Evolutionary conservation across 2,113 vertebrate genomes (phyloP).

Genomic region (Synchiropus splendidus): DNA sequence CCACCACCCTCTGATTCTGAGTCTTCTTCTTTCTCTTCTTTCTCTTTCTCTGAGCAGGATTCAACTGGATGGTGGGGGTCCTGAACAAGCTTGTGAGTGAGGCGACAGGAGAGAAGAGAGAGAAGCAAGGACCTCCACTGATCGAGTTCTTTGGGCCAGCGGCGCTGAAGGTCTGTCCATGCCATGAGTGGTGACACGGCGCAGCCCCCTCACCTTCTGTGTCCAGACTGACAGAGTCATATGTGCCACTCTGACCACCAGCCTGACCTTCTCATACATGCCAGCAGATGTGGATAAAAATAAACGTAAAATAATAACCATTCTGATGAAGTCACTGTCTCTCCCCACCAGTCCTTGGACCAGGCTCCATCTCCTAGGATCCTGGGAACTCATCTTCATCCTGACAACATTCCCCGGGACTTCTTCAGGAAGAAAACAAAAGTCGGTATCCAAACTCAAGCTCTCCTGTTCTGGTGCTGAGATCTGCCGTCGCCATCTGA

Average conservation of each 20-base stretch:
- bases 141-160: slow-evolving; percentile 52
- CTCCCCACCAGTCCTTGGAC: slow-evolving; percentile 31
- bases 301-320: too few relatives aligned
- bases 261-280: too few relatives aligned
- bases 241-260: too few relatives aligned
- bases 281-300: too few relatives aligned
- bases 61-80: slow-evolving; percentile 61
- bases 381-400: slow-evolving; percentile 53
- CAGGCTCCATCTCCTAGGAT: slow-evolving; percentile 42
- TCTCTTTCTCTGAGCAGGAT: slow-evolving; percentile 32
- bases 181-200: not conserved
- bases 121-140: slow-evolving; percentile 23
- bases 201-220: too few relatives aligned
- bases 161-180: slow-evolving; percentile 23
- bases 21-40: too few relatives aligned
- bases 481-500: too few relatives aligned
- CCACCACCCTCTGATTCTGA: too few relatives aligned
- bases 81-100: slow-evolving; percentile 36
- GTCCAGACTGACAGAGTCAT: too few relatives aligned
- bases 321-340: too few relatives aligned
- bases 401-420: slow-evolving; percentile 44
- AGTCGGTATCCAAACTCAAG: slow-evolving; percentile 9
- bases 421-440: slow-evolving; percentile 41
- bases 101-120: slow-evolving; percentile 6
- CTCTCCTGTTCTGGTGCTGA: too few relatives aligned